A percentile compares a stretch with the other conserved stretches of the same genome.
phyloP scores from a whole-genome alignment of 2,113 vertebrate genomes.

The Oreochromis aureus region DNA sequence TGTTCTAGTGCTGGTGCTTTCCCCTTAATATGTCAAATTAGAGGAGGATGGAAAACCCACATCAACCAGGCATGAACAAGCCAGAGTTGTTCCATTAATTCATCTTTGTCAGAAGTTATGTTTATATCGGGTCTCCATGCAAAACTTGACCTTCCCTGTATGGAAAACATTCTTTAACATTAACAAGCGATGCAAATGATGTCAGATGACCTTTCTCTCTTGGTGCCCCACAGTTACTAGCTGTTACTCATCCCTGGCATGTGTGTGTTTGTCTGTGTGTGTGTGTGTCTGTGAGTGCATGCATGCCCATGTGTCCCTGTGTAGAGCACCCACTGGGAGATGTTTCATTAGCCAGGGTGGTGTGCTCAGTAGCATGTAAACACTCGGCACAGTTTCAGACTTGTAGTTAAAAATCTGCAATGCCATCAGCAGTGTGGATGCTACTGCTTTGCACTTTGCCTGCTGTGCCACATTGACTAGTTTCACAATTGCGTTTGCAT shows the following conservation, averaged over 20 bases:
- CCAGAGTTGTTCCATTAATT: conserved; percentile 35
- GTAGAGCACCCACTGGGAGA: not conserved
- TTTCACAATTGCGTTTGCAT: not conserved
- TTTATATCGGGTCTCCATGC: conserved; percentile 19
- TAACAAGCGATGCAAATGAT: conserved; percentile 53
- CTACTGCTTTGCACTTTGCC: conserved; percentile 22
- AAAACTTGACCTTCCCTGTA: conserved; percentile 48
- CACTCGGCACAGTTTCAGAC: conserved; percentile 15
- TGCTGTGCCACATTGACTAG: conserved; percentile 3
- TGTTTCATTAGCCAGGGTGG: conserved; percentile 30
- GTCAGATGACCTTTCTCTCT: conserved; percentile 50
- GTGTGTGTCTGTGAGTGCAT: not conserved
- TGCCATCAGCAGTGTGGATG: conserved; percentile 20
- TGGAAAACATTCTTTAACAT: conserved; percentile 55
- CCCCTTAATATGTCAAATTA: conserved; percentile 39
- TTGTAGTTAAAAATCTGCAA: conserved; percentile 6
- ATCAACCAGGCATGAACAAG: not conserved
- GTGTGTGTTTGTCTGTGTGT: not conserved
- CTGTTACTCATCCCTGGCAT: conserved; percentile 29
- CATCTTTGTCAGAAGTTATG: conserved; percentile 7
- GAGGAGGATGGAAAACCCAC: conserved; percentile 37
- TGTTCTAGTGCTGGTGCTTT: conserved; percentile 23
- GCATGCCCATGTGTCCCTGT: not conserved
- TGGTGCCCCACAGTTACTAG: conserved; percentile 22
- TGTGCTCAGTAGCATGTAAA: conserved; percentile 21